Conservation (phyloP, 2,888 invertebrate genomes). For the Charanyca ferruginea region DNA sequence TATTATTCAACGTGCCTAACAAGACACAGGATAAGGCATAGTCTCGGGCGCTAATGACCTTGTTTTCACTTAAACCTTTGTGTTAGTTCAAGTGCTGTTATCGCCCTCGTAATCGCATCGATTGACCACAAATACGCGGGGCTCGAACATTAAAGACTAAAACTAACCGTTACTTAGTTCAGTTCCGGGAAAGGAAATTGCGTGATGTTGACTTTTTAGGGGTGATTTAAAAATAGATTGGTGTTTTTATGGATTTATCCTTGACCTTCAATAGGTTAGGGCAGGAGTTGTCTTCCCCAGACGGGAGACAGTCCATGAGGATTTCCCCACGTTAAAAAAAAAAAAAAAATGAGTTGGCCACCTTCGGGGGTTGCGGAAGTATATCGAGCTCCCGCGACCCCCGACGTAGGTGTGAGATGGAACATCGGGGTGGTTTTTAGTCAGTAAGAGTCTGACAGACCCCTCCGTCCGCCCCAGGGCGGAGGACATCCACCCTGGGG, state of each 20-base stretch:
- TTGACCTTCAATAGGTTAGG: constrained; percentile 23
- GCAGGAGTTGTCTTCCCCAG: too few relatives aligned
- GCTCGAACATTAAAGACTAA: constrained; percentile 1
- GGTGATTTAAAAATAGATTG: constrained; percentile 2
- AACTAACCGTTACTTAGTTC: not conserved
- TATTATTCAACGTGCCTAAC: not conserved
- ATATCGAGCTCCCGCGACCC: too few relatives aligned
- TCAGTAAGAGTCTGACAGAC: too few relatives aligned
- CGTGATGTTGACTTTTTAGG: constrained; percentile 18
- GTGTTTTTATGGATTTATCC: constrained; percentile 5
- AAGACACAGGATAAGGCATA: not conserved
- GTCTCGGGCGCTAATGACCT: constrained; percentile 32
- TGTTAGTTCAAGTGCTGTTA: constrained; percentile 31
- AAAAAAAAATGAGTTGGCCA: too few relatives aligned
- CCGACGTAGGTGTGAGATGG: too few relatives aligned
- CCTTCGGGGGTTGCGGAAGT: too few relatives aligned
- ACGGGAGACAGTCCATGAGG: too few relatives aligned
- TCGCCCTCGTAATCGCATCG: constrained; percentile 24
- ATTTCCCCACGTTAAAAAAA: too few relatives aligned
- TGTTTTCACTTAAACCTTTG: constrained; percentile 34
- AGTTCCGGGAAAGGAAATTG: not conserved
- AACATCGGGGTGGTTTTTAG: too few relatives aligned
- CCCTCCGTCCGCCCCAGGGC: too few relatives aligned
- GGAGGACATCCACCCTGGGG: too few relatives aligned
- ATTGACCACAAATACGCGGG: constrained; percentile 13